Evolutionary conservation across 2,888 invertebrate species (phyloP), one percentile per base, ranked within the genome.

Genomic region (Seira musarum): DNA sequence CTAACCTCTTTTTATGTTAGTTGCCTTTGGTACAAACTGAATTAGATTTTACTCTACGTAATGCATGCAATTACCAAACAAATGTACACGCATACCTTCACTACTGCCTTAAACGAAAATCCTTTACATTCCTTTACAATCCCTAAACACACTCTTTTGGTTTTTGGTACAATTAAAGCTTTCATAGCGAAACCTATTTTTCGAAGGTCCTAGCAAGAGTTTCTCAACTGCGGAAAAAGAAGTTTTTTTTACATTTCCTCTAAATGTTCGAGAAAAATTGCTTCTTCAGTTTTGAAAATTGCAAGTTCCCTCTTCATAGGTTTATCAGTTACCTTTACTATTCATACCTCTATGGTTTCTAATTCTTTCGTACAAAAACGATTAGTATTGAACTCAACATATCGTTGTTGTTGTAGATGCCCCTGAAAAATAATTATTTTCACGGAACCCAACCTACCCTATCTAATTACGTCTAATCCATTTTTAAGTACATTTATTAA

Each of bases 101-200:
- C n/a, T n/a, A n/a, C n/a, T n/a, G 22, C 60, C 53, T 60, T 60
- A 60, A 19, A n/a, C n/a, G n/a, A n/a, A 53, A n/a, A 8, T 60
- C 60, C 60, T 60, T 21, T 53, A 64, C 21, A 17, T 72, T 30
- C 63, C 8, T 53, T 3, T 74, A 66, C 21, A 65, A 1, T 60
- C 22, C 57, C 24, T 24, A 61, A 64, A 74, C 71, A 65, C 65
- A 72, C 72, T 25, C 72, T 66, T 24, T 53, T 30, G n/a, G 19
- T 61, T 73, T 80, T 80, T 80, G 80, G 80, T 80, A 80, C 80
- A 80, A 75, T 80, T 80, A 80, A 80, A 80, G 80, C 80, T 80
- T 74, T 70, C 21, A 70, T 80, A 74, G 80, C 80, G 17, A 74
- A 74, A 65, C 74, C 80, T 70, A 30, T 22, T n/a, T 53, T 67